phyloP scores from a whole-genome alignment of 2,888 invertebrate genomes.

The Digitonthophagus gazella region DNA sequence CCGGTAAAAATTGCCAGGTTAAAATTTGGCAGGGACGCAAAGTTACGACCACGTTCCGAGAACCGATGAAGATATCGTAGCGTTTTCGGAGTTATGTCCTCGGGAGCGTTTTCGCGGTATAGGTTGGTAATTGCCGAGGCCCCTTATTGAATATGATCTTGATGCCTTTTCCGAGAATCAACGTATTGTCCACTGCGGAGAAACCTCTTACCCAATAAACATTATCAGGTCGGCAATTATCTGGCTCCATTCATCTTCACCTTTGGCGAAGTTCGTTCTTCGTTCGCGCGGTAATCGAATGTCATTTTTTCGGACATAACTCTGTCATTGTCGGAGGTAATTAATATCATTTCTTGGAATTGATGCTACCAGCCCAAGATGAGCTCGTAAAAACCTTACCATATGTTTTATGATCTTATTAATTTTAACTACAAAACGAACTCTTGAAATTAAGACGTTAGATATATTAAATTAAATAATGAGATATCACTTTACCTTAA shows the following conservation, averaged over 20 bases:
- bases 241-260: background rate
- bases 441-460: no score
- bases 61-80: background rate
- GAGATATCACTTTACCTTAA: background rate
- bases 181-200: background rate
- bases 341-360: background rate
- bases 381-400: no score
- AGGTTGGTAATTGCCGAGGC: background rate
- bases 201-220: background rate
- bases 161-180: background rate
- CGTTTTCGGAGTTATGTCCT: background rate
- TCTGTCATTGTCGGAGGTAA: background rate
- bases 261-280: background rate
- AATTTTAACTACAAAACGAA: no score
- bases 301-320: background rate
- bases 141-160: background rate
- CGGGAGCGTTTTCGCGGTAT: background rate
- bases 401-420: no score
- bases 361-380: no score
- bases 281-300: background rate
- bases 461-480: no score
- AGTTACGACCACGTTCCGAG: background rate
- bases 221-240: background rate
- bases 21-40: background rate
- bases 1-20: background rate